These are phyloP conservation scores for Cyprinodon brontotheroides DNA, from an alignment of 2,113 vertebrate genomes.

Conservation along the genomic window DNA sequence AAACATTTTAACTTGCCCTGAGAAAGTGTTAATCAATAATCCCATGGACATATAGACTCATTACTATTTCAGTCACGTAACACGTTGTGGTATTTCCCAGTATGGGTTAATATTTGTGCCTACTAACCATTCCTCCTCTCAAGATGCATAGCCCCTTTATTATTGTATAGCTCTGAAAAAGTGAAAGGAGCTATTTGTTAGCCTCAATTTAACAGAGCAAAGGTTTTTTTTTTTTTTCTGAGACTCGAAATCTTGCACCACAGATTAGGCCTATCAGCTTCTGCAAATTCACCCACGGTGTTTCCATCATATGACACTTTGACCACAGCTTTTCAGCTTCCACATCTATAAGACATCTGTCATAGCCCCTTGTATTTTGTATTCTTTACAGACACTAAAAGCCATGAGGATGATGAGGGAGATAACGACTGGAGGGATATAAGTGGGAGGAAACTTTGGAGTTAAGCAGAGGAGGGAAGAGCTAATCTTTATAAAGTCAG, in stretches of 20 bases:
- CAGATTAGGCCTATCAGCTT: neutral
- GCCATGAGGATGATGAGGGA: neutral
- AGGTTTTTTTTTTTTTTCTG: neutral
- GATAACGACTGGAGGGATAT: neutral
- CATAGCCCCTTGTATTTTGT: neutral
- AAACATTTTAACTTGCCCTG: neutral
- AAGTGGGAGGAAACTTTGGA: constrained; percentile 17
- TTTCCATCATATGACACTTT: neutral
- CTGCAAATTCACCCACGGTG: neutral
- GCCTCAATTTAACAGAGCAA: neutral
- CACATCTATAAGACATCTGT: constrained; percentile 13
- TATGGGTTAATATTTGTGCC: neutral
- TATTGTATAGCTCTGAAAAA: no score
- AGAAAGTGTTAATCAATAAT: neutral
- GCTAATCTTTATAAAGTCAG: constrained; percentile 41
- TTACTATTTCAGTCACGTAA: neutral
- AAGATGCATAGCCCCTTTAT: neutral
- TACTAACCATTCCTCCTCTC: neutral
- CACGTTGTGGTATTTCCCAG: neutral
- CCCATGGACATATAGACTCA: neutral
- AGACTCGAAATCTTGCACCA: no score
- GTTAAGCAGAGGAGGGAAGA: constrained; percentile 37
- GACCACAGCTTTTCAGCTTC: neutral
- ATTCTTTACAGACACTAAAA: neutral
- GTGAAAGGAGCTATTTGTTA: no score